These are phyloP conservation scores for Antennarius maculatus DNA, from an alignment of 2,797 vertebrate species.

Conservation along the genomic window DNA sequence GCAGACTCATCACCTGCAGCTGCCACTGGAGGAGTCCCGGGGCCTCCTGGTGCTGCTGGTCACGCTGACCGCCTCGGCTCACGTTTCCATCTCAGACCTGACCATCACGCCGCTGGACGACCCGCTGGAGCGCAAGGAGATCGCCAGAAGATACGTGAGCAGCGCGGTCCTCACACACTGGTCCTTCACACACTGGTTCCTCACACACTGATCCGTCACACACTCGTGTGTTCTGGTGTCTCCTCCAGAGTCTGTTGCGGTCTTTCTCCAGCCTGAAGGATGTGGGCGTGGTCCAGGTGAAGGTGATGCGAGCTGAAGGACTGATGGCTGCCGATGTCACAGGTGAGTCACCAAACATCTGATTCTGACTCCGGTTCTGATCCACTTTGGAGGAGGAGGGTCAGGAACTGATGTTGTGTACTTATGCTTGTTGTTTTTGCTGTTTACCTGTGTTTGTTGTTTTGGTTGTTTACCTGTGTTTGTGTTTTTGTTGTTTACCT, in stretches of 20 bases:
- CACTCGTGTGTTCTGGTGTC: not conserved
- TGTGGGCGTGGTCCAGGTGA: slow-evolving; percentile 93
- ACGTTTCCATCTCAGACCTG: slow-evolving; percentile 87
- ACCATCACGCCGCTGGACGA: slow-evolving; percentile 85
- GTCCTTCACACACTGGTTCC: no score
- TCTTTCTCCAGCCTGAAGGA: slow-evolving; percentile 89
- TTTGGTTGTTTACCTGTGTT: no score
- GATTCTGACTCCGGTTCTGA: no score
- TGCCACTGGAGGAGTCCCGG: slow-evolving; percentile 86
- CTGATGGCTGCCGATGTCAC: slow-evolving; percentile 95
- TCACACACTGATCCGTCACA: no score
- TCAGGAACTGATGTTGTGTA: no score
- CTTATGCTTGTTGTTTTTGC: no score
- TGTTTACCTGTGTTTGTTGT: no score
- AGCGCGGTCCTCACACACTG: not conserved
- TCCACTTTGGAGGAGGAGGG: no score
- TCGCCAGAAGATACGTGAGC: slow-evolving; percentile 87
- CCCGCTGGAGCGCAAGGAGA: slow-evolving; percentile 82
- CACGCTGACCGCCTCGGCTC: slow-evolving; percentile 88
- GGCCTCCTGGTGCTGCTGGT: slow-evolving; percentile 88
- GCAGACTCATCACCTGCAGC: slow-evolving; percentile 87
- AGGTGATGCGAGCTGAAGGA: slow-evolving; percentile 92
- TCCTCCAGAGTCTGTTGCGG: slow-evolving; percentile 76
- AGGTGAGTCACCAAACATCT: slow-evolving; percentile 70
- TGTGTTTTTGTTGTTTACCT: no score